Percentiles rank a stretch among this genome's conserved stretches.
phyloP scores from a whole-genome alignment of 2,113 vertebrate genomes.

The Cottus gobio region DNA sequence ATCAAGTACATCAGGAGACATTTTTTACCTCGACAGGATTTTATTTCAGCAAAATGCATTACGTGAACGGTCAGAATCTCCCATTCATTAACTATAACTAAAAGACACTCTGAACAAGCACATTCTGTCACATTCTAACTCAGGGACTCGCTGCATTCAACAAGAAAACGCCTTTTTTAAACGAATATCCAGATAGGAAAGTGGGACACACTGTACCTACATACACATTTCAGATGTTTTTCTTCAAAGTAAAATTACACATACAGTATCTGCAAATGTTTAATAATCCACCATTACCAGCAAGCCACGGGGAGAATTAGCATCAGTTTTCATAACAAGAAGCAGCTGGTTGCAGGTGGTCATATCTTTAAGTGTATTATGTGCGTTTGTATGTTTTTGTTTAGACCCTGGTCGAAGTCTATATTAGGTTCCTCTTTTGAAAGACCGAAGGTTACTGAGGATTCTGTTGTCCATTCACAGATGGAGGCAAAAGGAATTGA shows the following conservation, averaged over 20 bases:
- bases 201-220: not conserved
- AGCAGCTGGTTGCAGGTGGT: not conserved
- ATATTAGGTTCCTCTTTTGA: not conserved
- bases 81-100: not conserved
- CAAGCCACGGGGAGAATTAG: not conserved
- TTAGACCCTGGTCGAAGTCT: not conserved
- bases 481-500: not conserved
- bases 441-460: not conserved
- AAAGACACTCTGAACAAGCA: not conserved
- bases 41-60: not conserved
- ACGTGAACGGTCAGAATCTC: not conserved
- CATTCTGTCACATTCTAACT: not conserved
- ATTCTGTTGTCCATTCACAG: not conserved
- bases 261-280: not conserved
- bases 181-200: not conserved
- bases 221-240: not conserved
- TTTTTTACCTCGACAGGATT: not conserved
- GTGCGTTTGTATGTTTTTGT: not conserved
- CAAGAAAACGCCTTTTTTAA: not conserved
- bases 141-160: not conserved
- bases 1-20: not conserved
- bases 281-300: not conserved
- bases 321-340: conserved; percentile 18
- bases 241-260: not conserved
- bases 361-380: not conserved